Evolutionary conservation across 2,797 vertebrate genomes (phyloP).

Genomic region (Arvicola amphibius): DNA sequence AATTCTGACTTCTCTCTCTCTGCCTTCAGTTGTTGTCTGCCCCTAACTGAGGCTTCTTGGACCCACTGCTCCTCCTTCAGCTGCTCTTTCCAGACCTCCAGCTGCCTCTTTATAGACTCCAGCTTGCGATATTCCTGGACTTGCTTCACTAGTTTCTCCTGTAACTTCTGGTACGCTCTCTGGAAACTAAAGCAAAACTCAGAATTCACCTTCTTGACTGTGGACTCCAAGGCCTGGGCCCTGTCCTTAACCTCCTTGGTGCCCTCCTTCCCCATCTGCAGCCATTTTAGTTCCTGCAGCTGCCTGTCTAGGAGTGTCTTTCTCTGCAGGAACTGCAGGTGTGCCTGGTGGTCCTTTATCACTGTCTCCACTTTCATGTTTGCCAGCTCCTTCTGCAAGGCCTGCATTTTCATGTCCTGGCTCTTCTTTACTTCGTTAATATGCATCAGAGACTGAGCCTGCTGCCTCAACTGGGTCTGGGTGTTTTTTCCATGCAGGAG

Average conservation of each 20-base stretch:
- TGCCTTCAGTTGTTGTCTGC: slow-evolving; percentile 2
- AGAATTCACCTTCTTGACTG: slow-evolving; percentile 60
- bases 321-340: slow-evolving; percentile 72
- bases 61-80: slow-evolving; percentile 81
- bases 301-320: slow-evolving; percentile 76
- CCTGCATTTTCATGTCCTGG: slow-evolving; percentile 75
- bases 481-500: slow-evolving; percentile 80
- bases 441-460: slow-evolving; percentile 80
- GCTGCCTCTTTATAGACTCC: slow-evolving; percentile 44
- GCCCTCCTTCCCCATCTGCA: slow-evolving; percentile 16
- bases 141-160: slow-evolving; percentile 72
- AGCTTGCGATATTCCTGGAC: slow-evolving; percentile 69
- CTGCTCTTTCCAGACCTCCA: slow-evolving; percentile 75
- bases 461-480: slow-evolving; percentile 75
- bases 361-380: slow-evolving; percentile 49
- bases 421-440: slow-evolving; percentile 79
- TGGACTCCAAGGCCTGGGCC: slow-evolving; percentile 47
- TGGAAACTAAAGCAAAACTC: slow-evolving; percentile 66
- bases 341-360: slow-evolving; percentile 22
- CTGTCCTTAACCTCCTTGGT: slow-evolving; percentile 39
- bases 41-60: slow-evolving; percentile 66
- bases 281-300: slow-evolving; percentile 16
- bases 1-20: neutral
- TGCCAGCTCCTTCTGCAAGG: slow-evolving; percentile 31
- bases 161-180: slow-evolving; percentile 80